phyloP scores from a whole-genome alignment of 2,888 invertebrate species.

The Cerceris rybyensis region DNA sequence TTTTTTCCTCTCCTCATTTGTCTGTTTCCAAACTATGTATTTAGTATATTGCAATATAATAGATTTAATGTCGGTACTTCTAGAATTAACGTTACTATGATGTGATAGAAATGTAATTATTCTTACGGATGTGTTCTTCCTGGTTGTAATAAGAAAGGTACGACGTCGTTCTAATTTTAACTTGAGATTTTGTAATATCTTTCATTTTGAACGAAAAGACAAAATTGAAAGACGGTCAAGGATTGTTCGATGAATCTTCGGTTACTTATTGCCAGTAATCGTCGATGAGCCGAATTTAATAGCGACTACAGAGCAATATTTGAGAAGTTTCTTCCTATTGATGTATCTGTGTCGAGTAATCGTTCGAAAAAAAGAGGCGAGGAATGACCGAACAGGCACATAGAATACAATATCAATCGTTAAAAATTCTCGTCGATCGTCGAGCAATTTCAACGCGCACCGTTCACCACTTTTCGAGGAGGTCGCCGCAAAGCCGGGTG shows the following conservation, averaged over 20 bases:
- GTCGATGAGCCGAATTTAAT: conserved; percentile 32
- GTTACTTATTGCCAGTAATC: conserved; percentile 29
- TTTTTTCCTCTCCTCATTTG: too few relatives aligned
- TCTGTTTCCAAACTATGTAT: too few relatives aligned
- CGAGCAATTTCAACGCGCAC: conserved; percentile 57
- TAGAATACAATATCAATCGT: conserved; percentile 57
- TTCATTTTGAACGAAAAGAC: background rate
- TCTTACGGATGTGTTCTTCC: too few relatives aligned
- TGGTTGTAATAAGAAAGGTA: too few relatives aligned
- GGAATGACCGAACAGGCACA: background rate
- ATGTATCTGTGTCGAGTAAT: conserved; percentile 8
- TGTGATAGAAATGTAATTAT: too few relatives aligned
- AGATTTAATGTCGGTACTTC: too few relatives aligned
- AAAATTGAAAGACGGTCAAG: background rate
- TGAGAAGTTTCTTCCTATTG: conserved; percentile 28
- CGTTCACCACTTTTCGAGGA: conserved; percentile 32
- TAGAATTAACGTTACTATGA: too few relatives aligned
- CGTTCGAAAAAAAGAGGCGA: background rate
- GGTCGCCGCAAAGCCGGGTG: conserved; percentile 20
- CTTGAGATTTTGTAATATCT: too few relatives aligned
- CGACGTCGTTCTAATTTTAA: too few relatives aligned
- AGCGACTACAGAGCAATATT: conserved; percentile 42
- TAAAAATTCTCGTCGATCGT: conserved; percentile 65
- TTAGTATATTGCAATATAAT: too few relatives aligned
- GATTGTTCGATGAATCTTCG: background rate